Conservation (phyloP, 2,797 vertebrate genomes). For the Intellagama lesueurii region DNA sequence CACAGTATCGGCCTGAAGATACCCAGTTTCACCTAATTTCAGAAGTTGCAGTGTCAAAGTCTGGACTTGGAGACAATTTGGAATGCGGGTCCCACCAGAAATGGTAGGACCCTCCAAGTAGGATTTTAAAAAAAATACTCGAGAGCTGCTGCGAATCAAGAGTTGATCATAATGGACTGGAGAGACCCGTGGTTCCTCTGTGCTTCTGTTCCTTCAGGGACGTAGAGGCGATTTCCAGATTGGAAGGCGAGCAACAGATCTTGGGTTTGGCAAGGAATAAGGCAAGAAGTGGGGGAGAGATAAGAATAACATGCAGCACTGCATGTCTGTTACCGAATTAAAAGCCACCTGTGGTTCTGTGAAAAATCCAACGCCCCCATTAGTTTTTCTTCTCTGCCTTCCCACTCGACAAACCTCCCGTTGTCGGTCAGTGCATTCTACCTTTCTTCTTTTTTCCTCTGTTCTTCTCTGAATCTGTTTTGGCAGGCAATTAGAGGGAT, state of each 20-base stretch:
- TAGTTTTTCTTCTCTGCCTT: not conserved
- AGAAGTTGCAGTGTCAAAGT: no score
- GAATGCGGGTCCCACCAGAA: no score
- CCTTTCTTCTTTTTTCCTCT: not conserved
- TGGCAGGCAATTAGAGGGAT: constrained; percentile 15
- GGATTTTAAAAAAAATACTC: no score
- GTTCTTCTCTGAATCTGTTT: not conserved
- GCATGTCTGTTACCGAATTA: not conserved
- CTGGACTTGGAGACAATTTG: no score
- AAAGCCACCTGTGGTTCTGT: not conserved
- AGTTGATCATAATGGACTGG: no score
- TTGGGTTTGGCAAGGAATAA: not conserved
- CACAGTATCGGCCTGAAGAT: no score
- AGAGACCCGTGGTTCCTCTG: no score
- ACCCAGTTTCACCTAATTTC: no score
- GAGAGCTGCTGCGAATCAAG: no score
- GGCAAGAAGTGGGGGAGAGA: not conserved
- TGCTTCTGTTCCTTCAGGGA: no score
- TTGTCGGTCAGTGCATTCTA: not conserved
- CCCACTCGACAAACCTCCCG: not conserved
- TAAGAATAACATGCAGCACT: not conserved
- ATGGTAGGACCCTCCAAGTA: no score
- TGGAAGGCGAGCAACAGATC: not conserved
- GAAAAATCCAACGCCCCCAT: not conserved
- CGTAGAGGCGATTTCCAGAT: no score